Base-by-base conservation (phyloP, 2,113 vertebrate species). In the Archilochus colubris region DNA sequence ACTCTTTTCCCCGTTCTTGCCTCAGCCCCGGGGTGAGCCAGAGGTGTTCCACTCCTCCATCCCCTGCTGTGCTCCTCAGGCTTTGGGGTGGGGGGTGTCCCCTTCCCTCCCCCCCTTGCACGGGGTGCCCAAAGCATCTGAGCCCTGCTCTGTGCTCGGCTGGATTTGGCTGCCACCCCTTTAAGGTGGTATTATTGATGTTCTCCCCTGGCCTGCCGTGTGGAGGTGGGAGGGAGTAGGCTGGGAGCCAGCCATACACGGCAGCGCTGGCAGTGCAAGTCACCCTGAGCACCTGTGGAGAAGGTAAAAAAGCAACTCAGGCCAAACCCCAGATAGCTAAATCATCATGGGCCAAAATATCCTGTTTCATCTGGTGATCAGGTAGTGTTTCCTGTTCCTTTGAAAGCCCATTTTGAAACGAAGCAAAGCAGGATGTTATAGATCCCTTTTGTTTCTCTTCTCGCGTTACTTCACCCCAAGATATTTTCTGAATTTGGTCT, bases 261-360 rank as follows among this genome's bases (percentile, higher is more conserved):
- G n/a, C 81, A 38, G 28, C 1, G 0, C 69, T 17, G 66, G 36
- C 7, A 2, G 4, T 10, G 13, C 0, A 4, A 88, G 20, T 46
- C 5, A 1, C 54, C 25, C 18, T 0, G 0, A 1, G 7, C 58
- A 50, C 58, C 43, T 9, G 73, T 1, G 1, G n/a, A n/a, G 44
- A 25, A 74, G 55, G 36, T 24, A 40, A 25, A 86, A 25, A 74
- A 58, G 17, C 46, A 51, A 51, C 61, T 43, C 46, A 17, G 36
- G 64, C 31, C 30, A 63, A 82, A 23, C 16, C 67, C 63, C 59
- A 12, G 82, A 40, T 31, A 27, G 64, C 89, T 68, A 79, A 76
- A 93, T 87, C 44, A 62, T 67, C 9, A 0, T 21, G 0, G 0
- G 51, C 74, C 75, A 92, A 89, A 87, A 61, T 67, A 79, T 40